phyloP scores from a whole-genome alignment of 2,888 invertebrate species.

The Homarus gammarus region DNA sequence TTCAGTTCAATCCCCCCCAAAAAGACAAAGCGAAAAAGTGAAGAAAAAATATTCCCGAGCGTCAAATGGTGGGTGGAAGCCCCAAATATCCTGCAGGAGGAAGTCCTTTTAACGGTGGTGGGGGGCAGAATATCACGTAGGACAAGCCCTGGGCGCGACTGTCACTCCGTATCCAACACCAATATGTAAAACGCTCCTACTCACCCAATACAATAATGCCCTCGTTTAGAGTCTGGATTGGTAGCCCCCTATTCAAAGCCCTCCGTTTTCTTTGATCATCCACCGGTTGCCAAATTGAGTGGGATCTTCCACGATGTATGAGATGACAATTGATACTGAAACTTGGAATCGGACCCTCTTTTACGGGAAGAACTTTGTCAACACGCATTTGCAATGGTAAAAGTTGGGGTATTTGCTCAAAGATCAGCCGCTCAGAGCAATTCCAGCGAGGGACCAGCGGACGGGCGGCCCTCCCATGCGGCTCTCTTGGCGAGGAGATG shows the following conservation, averaged over 20 bases:
- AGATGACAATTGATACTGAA: constrained; percentile 67
- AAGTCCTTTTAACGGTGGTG: constrained; percentile 14
- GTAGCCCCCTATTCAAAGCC: constrained; percentile 32
- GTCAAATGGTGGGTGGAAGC: no score
- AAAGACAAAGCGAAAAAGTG: no score
- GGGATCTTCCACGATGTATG: constrained; percentile 63
- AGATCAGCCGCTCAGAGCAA: constrained; percentile 35
- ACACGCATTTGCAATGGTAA: constrained; percentile 67
- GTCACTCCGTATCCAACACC: constrained; percentile 18
- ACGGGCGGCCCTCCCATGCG: background rate
- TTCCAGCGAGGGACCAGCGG: background rate
- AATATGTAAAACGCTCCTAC: constrained; percentile 47
- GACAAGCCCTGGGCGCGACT: background rate
- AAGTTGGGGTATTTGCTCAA: constrained; percentile 52
- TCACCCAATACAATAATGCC: constrained; percentile 56
- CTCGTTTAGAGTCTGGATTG: constrained; percentile 44
- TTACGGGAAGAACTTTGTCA: constrained; percentile 69
- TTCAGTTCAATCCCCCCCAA: no score
- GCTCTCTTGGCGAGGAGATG: no score
- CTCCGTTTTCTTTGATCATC: constrained; percentile 55
- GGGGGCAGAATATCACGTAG: background rate
- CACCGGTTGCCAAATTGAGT: constrained; percentile 62
- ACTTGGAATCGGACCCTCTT: constrained; percentile 62
- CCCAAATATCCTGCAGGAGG: constrained; percentile 8
- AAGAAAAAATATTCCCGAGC: no score